phyloP scores from a whole-genome alignment of 2,797 vertebrate species.

The Toxotes lorentzi region DNA sequence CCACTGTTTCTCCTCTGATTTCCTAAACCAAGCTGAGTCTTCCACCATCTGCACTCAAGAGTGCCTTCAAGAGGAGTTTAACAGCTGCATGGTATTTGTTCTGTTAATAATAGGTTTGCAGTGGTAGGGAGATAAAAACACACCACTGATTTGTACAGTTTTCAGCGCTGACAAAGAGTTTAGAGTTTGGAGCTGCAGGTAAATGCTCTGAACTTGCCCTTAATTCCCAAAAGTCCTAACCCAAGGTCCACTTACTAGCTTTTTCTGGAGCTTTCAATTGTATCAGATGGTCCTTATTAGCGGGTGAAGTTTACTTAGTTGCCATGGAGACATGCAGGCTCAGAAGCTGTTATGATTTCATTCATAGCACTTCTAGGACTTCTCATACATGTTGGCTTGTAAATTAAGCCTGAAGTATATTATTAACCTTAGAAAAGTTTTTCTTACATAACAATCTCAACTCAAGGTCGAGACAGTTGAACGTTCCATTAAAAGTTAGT shows the following conservation, averaged over 20 bases:
- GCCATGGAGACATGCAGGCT: slow-evolving; percentile 21
- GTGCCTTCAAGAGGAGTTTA: slow-evolving; percentile 70
- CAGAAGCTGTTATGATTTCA: slow-evolving; percentile 22
- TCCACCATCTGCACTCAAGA: slow-evolving; percentile 79
- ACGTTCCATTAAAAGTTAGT: background rate
- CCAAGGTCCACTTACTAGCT: background rate
- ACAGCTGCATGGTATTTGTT: slow-evolving; percentile 79
- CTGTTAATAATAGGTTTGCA: slow-evolving; percentile 74
- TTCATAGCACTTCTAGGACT: slow-evolving; percentile 14
- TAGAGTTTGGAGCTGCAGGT: slow-evolving; percentile 25
- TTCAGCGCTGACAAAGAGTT: slow-evolving; percentile 32
- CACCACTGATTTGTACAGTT: slow-evolving; percentile 50
- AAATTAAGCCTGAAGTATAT: slow-evolving; percentile 8
- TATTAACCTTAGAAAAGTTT: background rate
- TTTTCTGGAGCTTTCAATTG: slow-evolving; percentile 3
- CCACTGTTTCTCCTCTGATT: slow-evolving; percentile 80
- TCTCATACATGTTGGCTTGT: slow-evolving; percentile 14
- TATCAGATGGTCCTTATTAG: slow-evolving; percentile 33
- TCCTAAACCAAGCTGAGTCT: slow-evolving; percentile 76
- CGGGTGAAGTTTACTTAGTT: slow-evolving; percentile 11
- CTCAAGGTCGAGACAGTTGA: background rate
- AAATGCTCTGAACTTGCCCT: background rate
- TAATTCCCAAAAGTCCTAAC: slow-evolving; percentile 5
- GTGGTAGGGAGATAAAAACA: slow-evolving; percentile 71
- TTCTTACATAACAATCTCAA: slow-evolving; percentile 4